Percentiles rank a stretch among this genome's conserved stretches.
Evolutionary conservation across 2,113 vertebrate genomes (phyloP).

Genomic region (Aramus guarauna): DNA sequence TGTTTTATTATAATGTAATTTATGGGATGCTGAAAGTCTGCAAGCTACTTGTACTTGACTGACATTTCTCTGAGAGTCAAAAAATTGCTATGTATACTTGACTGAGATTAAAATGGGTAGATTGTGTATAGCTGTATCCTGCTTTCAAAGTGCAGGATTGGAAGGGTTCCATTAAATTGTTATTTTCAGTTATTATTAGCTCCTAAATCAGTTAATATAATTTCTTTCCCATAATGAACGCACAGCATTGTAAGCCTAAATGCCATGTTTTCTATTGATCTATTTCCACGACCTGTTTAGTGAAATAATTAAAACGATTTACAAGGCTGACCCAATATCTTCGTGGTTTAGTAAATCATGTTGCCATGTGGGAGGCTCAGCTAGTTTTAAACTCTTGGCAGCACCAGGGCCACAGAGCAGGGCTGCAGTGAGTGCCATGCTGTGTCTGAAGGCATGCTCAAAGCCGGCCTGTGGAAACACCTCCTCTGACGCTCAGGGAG

Average conservation of each 20-base stretch:
- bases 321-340: slow-evolving; percentile 56
- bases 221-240: slow-evolving; percentile 52
- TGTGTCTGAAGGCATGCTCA: not conserved
- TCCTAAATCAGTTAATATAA: slow-evolving; percentile 63
- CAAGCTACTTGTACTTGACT: slow-evolving; percentile 3
- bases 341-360: slow-evolving; percentile 56
- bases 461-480: accelerated
- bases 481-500: accelerated
- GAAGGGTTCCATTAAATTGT: slow-evolving; percentile 59
- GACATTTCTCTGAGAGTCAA: slow-evolving; percentile 5
- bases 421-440: not conserved
- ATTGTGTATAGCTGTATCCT: not conserved
- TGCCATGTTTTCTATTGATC: slow-evolving; percentile 62
- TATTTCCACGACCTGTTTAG: slow-evolving; percentile 62
- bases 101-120: slow-evolving; percentile 31
- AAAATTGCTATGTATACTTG: not conserved
- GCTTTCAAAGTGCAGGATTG: slow-evolving; percentile 25
- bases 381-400: not conserved
- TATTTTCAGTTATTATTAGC: slow-evolving; percentile 56
- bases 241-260: slow-evolving; percentile 39
- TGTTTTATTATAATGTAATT: slow-evolving; percentile 16
- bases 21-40: slow-evolving; percentile 2
- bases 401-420: not conserved
- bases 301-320: slow-evolving; percentile 66
- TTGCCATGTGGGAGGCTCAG: not conserved